phyloP scores from a whole-genome alignment of 1,140 invertebrate species.

The Lasaia peninsularis region DNA sequence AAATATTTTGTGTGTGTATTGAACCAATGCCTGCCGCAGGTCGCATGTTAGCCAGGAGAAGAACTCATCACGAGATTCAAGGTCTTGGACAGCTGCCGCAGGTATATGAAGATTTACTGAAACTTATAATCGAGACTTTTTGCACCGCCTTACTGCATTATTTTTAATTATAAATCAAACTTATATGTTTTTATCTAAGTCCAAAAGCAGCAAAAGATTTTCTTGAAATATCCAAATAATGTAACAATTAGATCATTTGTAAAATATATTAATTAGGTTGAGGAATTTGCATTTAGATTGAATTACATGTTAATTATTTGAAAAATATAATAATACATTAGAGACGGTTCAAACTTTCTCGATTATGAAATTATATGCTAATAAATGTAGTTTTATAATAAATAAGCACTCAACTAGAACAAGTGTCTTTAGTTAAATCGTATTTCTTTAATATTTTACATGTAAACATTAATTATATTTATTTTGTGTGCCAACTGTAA shows the following conservation, averaged over 20 bases:
- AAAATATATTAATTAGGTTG: too few relatives aligned
- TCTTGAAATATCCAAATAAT: too few relatives aligned
- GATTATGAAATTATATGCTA: slow-evolving; percentile 1
- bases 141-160: background rate
- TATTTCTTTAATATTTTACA: too few relatives aligned
- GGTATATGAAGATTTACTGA: slow-evolving; percentile 52
- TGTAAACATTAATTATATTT: too few relatives aligned
- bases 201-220: too few relatives aligned
- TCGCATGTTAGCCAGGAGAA: slow-evolving; percentile 69
- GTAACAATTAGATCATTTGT: too few relatives aligned
- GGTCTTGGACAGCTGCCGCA: slow-evolving; percentile 58
- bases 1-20: slow-evolving; percentile 42
- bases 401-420: slow-evolving; percentile 8
- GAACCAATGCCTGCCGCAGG: slow-evolving; percentile 46
- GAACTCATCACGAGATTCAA: slow-evolving; percentile 49
- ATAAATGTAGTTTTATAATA: background rate
- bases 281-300: background rate
- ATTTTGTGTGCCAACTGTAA: too few relatives aligned
- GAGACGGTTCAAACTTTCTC: background rate
- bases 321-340: too few relatives aligned
- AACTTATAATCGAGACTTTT: slow-evolving; percentile 24
- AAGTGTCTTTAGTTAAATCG: background rate
- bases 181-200: too few relatives aligned
- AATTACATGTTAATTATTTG: background rate
- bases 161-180: background rate